Evolutionary conservation across 1,140 invertebrate species (phyloP).

Genomic region (Eufriesea mexicana): DNA sequence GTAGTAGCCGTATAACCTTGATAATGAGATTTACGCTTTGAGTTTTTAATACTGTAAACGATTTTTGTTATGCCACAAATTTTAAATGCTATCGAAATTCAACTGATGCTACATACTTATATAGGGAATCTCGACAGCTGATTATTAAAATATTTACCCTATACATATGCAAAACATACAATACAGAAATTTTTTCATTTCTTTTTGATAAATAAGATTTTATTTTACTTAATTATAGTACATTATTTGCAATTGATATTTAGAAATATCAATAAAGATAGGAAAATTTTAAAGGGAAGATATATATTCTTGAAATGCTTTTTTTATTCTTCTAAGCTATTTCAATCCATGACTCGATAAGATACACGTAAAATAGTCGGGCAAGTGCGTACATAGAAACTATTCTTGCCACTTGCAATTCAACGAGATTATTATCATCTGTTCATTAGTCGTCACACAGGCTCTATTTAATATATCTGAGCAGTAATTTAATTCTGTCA

Average conservation of each 20-base stretch:
- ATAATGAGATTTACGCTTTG: slow-evolving; percentile 11
- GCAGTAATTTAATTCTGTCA: background rate
- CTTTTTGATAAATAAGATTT: no score
- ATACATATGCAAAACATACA: background rate
- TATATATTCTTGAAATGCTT: background rate
- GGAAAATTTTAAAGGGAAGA: background rate
- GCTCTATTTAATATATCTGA: background rate
- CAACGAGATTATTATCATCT: slow-evolving; percentile 29
- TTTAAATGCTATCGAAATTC: slow-evolving; percentile 46
- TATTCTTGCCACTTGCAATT: slow-evolving; percentile 17
- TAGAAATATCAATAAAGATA: background rate
- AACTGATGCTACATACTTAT: background rate
- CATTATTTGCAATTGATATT: background rate
- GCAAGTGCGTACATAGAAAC: background rate
- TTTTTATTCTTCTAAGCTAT: background rate
- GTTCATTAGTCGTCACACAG: background rate
- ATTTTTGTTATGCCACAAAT: background rate
- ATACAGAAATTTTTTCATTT: background rate
- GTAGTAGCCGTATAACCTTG: slow-evolving; percentile 19
- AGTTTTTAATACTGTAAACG: background rate
- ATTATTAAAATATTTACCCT: background rate
- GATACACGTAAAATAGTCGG: background rate
- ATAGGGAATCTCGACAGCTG: background rate
- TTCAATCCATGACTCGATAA: background rate
- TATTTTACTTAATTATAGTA: background rate